Evolutionary conservation across 1,140 invertebrate species (phyloP), one percentile per base, ranked within the genome.

Genomic region (Calosoma granatense): DNA sequence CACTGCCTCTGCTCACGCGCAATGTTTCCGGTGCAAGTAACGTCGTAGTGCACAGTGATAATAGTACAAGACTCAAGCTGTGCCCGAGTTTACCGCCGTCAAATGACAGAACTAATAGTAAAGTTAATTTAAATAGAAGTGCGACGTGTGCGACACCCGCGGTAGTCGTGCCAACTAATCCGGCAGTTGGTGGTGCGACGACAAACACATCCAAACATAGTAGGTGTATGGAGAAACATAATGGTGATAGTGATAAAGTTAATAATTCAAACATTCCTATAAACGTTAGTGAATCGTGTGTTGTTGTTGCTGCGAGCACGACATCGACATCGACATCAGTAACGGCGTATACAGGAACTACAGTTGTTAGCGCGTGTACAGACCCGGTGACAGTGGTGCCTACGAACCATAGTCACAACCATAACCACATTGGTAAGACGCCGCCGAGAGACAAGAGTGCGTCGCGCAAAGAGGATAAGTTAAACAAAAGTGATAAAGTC

Each of bases 91-190:
- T 64, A 65, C 59, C 67, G 65, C 64, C 63, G 53, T 73, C 74
- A 62, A 73, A 67, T 22, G 67, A 64, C 22, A 71, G 74, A 56
- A 74, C 75, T 63, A 68, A 71, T 59, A 74, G 74, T 22, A 76
- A 73, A 69, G 73, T 72, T 56, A 69, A 64, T 64, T 57, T 67
- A 65, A 67, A 68, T 70, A 65, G 70, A 70, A 66, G 69, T 70
- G 56, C 62, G n/a, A n/a, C n/a, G 63, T 17, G 56, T 56, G 59
- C 15, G 43, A 23, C n/a, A 11, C 19, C 15, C 55, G 39, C n/a
- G 4, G 39, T 20, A 22, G 3, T 51, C 11, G 2, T 21, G 2
- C 30, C 17, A 15, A 2, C 51, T 39, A 54, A 36, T 52, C 56
- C 58, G 63, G 64, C 57, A 58, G 59, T 61, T 60, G 58, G 6